Base-by-base conservation (phyloP, 2,113 vertebrate genomes). In the Sylvietta virens region DNA sequence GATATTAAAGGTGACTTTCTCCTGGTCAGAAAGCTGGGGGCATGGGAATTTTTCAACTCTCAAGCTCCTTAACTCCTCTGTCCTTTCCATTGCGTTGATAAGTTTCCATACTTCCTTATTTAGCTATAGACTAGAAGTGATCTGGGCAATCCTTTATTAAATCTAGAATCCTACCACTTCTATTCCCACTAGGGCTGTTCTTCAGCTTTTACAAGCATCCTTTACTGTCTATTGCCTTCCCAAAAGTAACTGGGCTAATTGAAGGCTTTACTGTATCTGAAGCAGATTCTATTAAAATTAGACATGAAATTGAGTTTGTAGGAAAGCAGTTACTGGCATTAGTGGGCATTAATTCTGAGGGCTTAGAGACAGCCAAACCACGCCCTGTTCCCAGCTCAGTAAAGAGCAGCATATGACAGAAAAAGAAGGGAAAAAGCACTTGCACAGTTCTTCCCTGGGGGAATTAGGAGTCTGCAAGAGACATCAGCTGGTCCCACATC, bases 381-480 rank as follows among this genome's bases (percentile, higher is more conserved):
- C 1, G 0, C 31, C 15, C 9, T 0, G 0, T 81, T 48, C 69
- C 20, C 70, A 60, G 19, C 20, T 44, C n/a, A 15, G 10, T 62
- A 15, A 88, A 81, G 27, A 92, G 50, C 24, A 74, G 40, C 53
- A 31, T 6, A 6, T n/a, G 48, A 56, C 8, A 61, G 81, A 88
- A 93, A 86, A 90, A 11, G 28, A n/a, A 56, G 12, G 35, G 40
- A 1, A 54, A 88, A 94, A 70, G 4, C 53, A 60, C 18, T 65
- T 0, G 0, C n/a, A 31, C 35, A 50, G 40, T n/a, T 60, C 23
- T 81, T 86, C n/a, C 15, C 30, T 45, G 33, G 33, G 33, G 53
- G 57, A 92, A 72, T 76, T n/a, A 72, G 61, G 37, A 76, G 23
- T 40, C 67, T 88, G 35, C 42, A 40, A 27, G 42, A 77, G 48